These are phyloP conservation scores for Rhea pennata DNA, from an alignment of 2,113 vertebrate species.

Conservation along the genomic window DNA sequence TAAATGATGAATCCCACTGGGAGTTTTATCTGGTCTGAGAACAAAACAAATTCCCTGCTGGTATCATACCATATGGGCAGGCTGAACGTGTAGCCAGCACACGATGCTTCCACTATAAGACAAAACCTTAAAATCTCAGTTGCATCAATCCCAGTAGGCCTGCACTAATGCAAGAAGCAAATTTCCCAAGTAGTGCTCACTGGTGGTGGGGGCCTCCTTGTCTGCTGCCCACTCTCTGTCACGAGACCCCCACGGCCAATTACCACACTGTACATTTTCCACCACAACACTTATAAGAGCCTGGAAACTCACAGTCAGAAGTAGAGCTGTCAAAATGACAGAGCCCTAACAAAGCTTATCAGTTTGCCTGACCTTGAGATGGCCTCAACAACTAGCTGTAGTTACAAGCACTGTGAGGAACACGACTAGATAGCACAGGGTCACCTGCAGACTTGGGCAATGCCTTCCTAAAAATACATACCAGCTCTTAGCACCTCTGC, in stretches of 20 bases:
- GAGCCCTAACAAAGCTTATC: slow-evolving; percentile 15
- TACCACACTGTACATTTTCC: neutral
- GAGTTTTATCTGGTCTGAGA: neutral
- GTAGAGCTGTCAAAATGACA: slow-evolving; percentile 1
- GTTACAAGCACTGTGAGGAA: neutral
- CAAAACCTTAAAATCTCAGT: neutral
- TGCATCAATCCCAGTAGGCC: neutral
- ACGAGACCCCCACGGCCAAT: neutral
- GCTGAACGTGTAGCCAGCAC: neutral
- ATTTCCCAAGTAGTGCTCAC: fast-evolving
- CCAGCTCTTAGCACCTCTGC: neutral
- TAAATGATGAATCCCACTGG: neutral
- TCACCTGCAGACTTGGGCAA: neutral
- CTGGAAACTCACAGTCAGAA: neutral
- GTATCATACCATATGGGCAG: fast-evolving
- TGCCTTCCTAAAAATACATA: slow-evolving; percentile 14
- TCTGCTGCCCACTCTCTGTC: neutral
- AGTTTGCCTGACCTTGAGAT: slow-evolving; percentile 7
- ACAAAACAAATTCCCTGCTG: neutral
- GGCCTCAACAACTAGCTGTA: neutral
- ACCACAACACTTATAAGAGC: neutral
- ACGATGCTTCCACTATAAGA: neutral
- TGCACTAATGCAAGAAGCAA: neutral
- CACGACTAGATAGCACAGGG: fast-evolving
- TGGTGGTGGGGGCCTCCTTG: neutral